Evolutionary conservation across 2,888 invertebrate species (phyloP), one percentile per base, ranked within the genome.

Genomic region (Caenorhabditis wallacei): DNA sequence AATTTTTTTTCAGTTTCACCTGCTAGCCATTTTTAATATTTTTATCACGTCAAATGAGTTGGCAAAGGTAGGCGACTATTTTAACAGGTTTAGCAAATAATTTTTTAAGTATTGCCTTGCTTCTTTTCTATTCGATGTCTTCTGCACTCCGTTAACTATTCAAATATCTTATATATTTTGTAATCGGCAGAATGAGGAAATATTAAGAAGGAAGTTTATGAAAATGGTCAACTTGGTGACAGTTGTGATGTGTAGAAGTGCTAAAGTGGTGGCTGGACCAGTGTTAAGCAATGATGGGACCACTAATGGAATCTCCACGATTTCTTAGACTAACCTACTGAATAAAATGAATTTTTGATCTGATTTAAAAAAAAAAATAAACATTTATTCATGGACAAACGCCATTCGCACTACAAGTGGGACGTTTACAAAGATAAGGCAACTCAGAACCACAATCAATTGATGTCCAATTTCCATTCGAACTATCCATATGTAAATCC

Each of bases 141-240:
- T 48, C 18, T 18, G 18, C 16, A 48, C 35, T 16, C 66, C 66
- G 7, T 13, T 51, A 11, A 35, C 35, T 11, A 37, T 66, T 35
- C 66, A 66, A 37, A 0, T 53, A 11, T 51, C 48, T 7, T 66
- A 66, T 35, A 20, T 66, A 26, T 3, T 66, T 2, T 20, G 51
- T 13, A 66, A 66, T 22, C 51, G 51, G 37, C 16, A 18, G 8
- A 66, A 40, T 22, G n/a, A 43, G 10, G 22, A 61, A 37, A 22
- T 18, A 10, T 24, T 43, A 40, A 13, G 40, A 16, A 40, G 40
- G 2, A 40, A 40, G 4, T 35, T 35, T 35, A 35, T 35, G 10
- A 10, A 40, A 10, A 40, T 40, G 2, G 13, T 13, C 7, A 40
- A 40, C 2, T 40, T 40, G 40, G 40, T 2, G 40, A 2, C 40